Evolutionary conservation across 2,113 vertebrate species (phyloP).

Genomic region (Proteles cristata): DNA sequence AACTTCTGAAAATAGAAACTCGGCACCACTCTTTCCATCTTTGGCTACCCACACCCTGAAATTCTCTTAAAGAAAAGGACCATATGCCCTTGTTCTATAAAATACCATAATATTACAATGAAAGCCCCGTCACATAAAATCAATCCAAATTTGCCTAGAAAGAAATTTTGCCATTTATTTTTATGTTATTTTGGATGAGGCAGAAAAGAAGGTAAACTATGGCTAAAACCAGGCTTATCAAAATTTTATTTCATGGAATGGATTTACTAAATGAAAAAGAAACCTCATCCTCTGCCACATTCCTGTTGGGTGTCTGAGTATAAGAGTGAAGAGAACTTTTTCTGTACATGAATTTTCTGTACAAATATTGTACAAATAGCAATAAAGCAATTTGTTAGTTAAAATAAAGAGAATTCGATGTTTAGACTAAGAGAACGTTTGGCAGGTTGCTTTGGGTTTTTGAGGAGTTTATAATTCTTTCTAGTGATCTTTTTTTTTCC

Average conservation of each 20-base stretch:
- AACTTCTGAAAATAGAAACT: neutral
- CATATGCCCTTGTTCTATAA: neutral
- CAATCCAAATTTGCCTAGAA: neutral
- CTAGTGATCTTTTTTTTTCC: neutral
- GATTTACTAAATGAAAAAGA: neutral
- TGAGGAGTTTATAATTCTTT: neutral
- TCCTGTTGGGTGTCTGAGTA: neutral
- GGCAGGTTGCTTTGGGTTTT: neutral
- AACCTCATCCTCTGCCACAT: neutral
- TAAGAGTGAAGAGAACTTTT: neutral
- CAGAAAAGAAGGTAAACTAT: neutral
- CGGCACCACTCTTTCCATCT: neutral
- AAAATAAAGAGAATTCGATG: neutral
- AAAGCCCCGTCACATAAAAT: neutral
- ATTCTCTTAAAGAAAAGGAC: neutral
- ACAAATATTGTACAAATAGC: too few relatives aligned
- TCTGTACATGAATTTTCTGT: neutral
- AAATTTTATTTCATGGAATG: neutral
- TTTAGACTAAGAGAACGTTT: neutral
- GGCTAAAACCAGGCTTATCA: neutral
- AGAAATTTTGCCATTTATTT: neutral
- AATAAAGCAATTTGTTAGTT: neutral
- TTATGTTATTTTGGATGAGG: neutral
- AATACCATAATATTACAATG: neutral
- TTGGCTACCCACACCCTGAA: neutral